Conservation (phyloP, 2,888 invertebrate genomes). For the Heteromurus nitidus region DNA sequence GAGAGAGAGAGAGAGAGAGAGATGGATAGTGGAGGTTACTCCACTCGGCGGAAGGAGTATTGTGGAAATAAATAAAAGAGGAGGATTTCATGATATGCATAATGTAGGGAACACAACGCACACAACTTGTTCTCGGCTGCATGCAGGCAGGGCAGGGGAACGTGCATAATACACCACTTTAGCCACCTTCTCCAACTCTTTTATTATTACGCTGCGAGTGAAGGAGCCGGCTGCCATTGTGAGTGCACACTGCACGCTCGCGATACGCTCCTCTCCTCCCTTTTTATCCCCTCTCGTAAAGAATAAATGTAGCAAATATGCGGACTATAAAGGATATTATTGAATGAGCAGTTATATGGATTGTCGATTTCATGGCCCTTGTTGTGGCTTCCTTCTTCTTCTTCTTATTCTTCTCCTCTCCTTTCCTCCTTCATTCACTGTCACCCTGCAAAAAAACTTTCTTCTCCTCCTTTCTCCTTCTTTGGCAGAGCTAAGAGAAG, state of each 20-base stretch:
- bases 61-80: not conserved
- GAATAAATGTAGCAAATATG: conserved; percentile 47
- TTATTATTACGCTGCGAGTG: conserved; percentile 1
- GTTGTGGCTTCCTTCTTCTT: not conserved
- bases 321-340: conserved; percentile 37
- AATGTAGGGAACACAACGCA: too few species aligned
- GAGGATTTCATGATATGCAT: not conserved
- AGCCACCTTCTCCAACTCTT: not conserved
- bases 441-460: not conserved
- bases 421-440: not conserved
- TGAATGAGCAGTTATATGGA: conserved; percentile 32
- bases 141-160: too few species aligned
- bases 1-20: conserved; percentile 3
- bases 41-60: not conserved
- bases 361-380: conserved; percentile 5
- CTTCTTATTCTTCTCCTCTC: not conserved
- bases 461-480: not conserved
- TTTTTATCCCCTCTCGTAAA: conserved; percentile 58
- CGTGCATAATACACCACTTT: too few species aligned
- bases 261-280: conserved; percentile 23
- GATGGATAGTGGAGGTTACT: not conserved
- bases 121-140: too few species aligned
- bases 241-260: not conserved
- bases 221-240: not conserved
- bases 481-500: conserved; percentile 2